Evolutionary conservation across 2,113 vertebrate genomes (phyloP), one percentile per base, ranked within the genome.

Genomic region (Ctenodactylus gundi): DNA sequence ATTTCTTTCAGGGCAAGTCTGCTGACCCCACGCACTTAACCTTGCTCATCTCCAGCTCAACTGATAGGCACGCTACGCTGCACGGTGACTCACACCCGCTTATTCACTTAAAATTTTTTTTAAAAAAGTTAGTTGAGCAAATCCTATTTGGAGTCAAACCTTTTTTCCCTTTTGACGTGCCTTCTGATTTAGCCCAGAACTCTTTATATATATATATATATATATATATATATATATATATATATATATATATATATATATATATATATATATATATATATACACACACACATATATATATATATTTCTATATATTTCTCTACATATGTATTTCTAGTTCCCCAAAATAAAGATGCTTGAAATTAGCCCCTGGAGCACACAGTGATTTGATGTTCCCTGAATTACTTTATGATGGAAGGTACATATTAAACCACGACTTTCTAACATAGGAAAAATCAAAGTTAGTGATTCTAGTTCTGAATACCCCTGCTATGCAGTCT

Each of bases 41-140:
- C 88, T 18, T 39, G 77, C 81, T 94, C 13, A 58, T 83, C 92
- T 94, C 86, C 23, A 51, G 36, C 67, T 81, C 29, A 49, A 75
- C 85, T 13, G 7, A 58, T 34, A 89, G 4, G 11, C 5, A 36
- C 34, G 62, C 23, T 5, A 55, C 39, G 80, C 87, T 76, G 92
- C 0, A 51, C 34, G 64, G 36, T 57, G 60, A 23, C 41, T 67
- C n/a, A 86, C 88, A 84, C 41, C 1, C 4, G 1, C 14, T 12
- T 36, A 57, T 75, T 88, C 34, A 60, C 23, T 88, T 68, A 44
- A 53, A 73, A 15, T 34, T 78, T 49, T n/a, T n/a, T n/a, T n/a
- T n/a, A n/a, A n/a, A 49, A 68, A 92, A 78, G 41, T 68, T 8
- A 80, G 18, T 23, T 88, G 57, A 57, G 20, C 44, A 57, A 31